Percentiles rank a stretch among this genome's conserved stretches.
These are phyloP conservation scores for Semicossyphus pulcher DNA, from an alignment of 2,113 vertebrate species.

Conservation along the genomic window DNA sequence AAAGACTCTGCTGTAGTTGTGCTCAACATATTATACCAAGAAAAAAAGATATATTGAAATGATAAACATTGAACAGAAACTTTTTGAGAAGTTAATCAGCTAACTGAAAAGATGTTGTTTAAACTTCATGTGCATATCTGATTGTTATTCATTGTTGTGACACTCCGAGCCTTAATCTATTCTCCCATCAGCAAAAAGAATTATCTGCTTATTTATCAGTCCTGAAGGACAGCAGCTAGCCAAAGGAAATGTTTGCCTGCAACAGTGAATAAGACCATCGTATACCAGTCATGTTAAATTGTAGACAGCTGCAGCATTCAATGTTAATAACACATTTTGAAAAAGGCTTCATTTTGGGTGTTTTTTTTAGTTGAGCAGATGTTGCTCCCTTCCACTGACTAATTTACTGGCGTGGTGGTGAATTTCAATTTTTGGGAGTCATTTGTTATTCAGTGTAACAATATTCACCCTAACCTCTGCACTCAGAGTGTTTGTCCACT, in stretches of 20 bases:
- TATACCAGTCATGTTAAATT: conserved; percentile 55
- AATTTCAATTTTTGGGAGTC: conserved; percentile 65
- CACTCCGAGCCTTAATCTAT: conserved; percentile 62
- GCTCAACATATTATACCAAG: background rate
- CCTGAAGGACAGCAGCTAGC: conserved; percentile 52
- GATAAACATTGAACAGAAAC: conserved; percentile 7
- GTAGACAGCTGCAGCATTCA: conserved; percentile 69
- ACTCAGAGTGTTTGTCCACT: conserved; percentile 14
- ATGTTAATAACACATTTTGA: conserved; percentile 51
- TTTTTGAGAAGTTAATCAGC: conserved; percentile 26
- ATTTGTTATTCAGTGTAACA: conserved; percentile 37
- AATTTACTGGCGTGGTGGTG: conserved; percentile 39
- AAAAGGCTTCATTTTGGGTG: conserved; percentile 22
- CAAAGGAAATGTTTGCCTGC: conserved; percentile 57
- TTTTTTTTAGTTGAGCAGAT: conserved; percentile 40
- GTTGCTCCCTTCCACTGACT: conserved; percentile 32
- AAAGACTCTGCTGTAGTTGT: conserved; percentile 8
- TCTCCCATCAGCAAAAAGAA: conserved; percentile 56
- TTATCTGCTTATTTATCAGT: conserved; percentile 59
- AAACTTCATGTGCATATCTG: conserved; percentile 13
- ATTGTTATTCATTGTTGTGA: conserved; percentile 32
- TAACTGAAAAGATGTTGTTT: conserved; percentile 26
- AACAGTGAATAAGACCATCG: conserved; percentile 16
- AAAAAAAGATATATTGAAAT: background rate
- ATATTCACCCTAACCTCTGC: conserved; percentile 9